Percentiles rank a stretch among this genome's conserved stretches.
Evolutionary conservation across 2,797 vertebrate genomes (phyloP).

Genomic region (Dryobates pubescens): DNA sequence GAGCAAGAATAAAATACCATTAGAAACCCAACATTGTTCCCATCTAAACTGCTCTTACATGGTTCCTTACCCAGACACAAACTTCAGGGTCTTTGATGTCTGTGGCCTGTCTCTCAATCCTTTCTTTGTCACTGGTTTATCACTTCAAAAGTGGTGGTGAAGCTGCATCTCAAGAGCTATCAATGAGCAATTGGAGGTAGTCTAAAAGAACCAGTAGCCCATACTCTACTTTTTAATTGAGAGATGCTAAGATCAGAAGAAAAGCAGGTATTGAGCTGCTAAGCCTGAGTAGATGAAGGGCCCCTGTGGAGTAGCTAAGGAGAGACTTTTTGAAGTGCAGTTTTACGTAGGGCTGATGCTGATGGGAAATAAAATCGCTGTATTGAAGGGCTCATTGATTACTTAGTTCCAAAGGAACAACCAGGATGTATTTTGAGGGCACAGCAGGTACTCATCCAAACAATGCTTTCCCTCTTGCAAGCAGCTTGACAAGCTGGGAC

Average conservation of each 20-base stretch:
- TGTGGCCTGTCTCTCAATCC: not conserved
- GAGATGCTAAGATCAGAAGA: slow-evolving; percentile 14
- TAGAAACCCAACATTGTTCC: not conserved
- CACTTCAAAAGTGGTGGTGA: not conserved
- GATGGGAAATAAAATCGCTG: slow-evolving; percentile 14
- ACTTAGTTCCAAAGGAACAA: slow-evolving; percentile 44
- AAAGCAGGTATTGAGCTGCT: not conserved
- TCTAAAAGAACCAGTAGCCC: not conserved
- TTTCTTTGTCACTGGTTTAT: not conserved
- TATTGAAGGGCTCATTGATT: slow-evolving; percentile 51
- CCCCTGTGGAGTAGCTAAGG: not conserved
- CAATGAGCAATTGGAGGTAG: slow-evolving; percentile 3
- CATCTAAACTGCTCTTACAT: not conserved
- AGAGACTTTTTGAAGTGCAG: not conserved
- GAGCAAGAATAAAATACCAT: not conserved
- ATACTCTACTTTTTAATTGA: not conserved
- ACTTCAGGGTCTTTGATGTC: not conserved
- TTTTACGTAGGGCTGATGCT: not conserved
- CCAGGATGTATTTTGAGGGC: slow-evolving; percentile 36
- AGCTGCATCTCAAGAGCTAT: not conserved
- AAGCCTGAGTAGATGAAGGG: not conserved
- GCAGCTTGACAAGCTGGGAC: slow-evolving; percentile 12
- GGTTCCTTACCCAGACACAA: not conserved
- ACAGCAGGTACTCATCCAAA: not conserved
- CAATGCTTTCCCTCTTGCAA: not conserved